Evolutionary conservation across 2,113 vertebrate species (phyloP).

Genomic region (Anas platyrhynchos): DNA sequence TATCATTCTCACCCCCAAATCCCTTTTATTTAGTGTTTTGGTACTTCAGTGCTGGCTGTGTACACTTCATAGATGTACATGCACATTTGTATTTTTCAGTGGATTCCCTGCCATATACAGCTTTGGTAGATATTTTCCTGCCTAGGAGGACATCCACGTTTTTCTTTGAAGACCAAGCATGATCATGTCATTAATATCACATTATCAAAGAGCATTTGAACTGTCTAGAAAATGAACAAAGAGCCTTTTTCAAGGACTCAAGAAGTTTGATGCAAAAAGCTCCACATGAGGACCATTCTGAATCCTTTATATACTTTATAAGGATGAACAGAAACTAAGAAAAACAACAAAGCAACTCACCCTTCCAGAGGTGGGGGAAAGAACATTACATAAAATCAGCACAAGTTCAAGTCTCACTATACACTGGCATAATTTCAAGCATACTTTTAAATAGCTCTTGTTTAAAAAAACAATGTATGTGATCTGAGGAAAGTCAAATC

Average conservation of each 20-base stretch:
- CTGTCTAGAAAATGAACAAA: background rate
- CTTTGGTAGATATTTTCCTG: background rate
- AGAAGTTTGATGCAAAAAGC: background rate
- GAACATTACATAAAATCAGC: background rate
- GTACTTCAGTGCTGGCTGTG: background rate
- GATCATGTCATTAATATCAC: background rate
- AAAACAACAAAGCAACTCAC: background rate
- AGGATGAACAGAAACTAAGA: background rate
- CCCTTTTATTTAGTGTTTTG: background rate
- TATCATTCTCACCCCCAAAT: background rate
- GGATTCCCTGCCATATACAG: background rate
- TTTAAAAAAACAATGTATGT: background rate
- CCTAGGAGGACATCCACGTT: background rate
- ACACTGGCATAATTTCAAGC: background rate
- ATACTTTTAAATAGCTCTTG: background rate
- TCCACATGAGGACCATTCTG: background rate
- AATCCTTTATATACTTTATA: background rate
- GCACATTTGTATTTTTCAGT: background rate
- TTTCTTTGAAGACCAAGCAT: background rate
- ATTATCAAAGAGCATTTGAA: constrained; percentile 2
- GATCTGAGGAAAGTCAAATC: background rate
- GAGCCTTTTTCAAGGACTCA: background rate
- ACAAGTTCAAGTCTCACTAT: background rate
- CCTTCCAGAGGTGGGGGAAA: background rate
- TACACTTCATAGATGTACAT: background rate